Percentiles rank a stretch among this genome's conserved stretches.
These are phyloP conservation scores for Champsocephalus gunnari DNA, from an alignment of 2,797 vertebrate species.

Conservation along the genomic window DNA sequence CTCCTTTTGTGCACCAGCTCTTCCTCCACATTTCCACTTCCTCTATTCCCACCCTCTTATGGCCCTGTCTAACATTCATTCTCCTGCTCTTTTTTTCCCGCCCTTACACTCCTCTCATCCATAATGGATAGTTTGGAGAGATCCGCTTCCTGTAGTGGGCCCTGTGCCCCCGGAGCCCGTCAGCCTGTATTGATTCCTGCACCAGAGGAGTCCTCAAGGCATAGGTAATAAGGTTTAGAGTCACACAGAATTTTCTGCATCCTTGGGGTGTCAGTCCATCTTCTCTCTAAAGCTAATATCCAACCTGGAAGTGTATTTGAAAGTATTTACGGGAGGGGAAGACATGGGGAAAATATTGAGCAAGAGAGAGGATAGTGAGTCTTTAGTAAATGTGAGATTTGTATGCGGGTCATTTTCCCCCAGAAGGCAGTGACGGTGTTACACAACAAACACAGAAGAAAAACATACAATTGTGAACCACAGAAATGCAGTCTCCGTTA, in stretches of 20 bases:
- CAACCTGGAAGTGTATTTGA: neutral
- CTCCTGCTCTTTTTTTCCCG: conserved; percentile 11
- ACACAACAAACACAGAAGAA: conserved; percentile 21
- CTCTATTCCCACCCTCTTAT: conserved; percentile 11
- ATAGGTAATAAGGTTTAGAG: conserved; percentile 71
- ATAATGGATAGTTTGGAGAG: conserved; percentile 71
- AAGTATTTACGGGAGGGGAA: neutral
- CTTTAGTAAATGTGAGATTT: conserved; percentile 3
- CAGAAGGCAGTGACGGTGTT: conserved; percentile 17
- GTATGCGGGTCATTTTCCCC: conserved; percentile 17
- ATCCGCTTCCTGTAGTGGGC: conserved; percentile 66
- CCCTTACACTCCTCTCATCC: conserved; percentile 57
- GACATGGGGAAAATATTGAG: neutral
- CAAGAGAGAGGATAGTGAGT: neutral
- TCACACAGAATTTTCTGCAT: conserved; percentile 60
- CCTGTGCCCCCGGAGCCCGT: conserved; percentile 55
- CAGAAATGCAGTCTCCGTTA: conserved; percentile 8
- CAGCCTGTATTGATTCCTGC: conserved; percentile 68
- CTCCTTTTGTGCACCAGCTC: conserved; percentile 13
- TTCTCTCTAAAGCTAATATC: conserved; percentile 21
- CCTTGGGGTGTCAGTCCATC: conserved; percentile 28
- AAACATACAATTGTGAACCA: neutral
- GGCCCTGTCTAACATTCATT: neutral
- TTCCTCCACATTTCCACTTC: conserved; percentile 22
- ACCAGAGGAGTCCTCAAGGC: conserved; percentile 67